Base-by-base conservation (phyloP, 2,888 invertebrate genomes). In the Epirrita christyi region DNA sequence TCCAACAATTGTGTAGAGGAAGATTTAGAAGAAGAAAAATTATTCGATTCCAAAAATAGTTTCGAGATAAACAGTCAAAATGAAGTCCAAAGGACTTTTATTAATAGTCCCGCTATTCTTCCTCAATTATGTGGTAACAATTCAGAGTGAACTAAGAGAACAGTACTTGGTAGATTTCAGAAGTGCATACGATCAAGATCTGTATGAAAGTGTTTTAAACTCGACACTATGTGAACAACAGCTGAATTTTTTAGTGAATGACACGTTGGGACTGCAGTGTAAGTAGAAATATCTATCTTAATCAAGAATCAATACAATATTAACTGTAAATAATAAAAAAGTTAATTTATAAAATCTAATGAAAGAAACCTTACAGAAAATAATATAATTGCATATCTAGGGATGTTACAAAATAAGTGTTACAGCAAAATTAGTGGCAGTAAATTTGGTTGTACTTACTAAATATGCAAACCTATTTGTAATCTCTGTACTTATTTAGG, bases 201-300 rank as follows among this genome's bases (percentile, higher is more conserved):
- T 84, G 27, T 81, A 83, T 45, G 65, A 78, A 21, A 71, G 66
- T 66, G 82, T 78, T 5, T 54, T 85, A n/a, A 69, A 85, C 62
- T 41, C 72, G 0, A 67, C 56, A 0, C 49, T 71, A 53, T 85
- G 84, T 64, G 40, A 68, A 7, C 42, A 55, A 1, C 83, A 83
- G 55, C 43, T 83, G 47, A 42, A 49, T 3, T 68, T 63, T 58
- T 60, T 81, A 32, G 14, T 32, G 2, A 71, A 60, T 13, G 41
- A 65, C 47, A 14, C 65, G 0, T 51, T 80, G 14, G 51, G 64
- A 10, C 53, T 69, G 2, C 50, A 21, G 11, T 83, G 83, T 81
- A 59, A 80, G 81, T 80, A 41, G 21, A 21, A 21, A 21, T 21
- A n/a, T n/a, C n/a, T n/a, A n/a, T n/a, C n/a, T n/a, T n/a, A n/a